Evolutionary conservation across 2,888 invertebrate genomes (phyloP).

Genomic region (Cantharis rufa): DNA sequence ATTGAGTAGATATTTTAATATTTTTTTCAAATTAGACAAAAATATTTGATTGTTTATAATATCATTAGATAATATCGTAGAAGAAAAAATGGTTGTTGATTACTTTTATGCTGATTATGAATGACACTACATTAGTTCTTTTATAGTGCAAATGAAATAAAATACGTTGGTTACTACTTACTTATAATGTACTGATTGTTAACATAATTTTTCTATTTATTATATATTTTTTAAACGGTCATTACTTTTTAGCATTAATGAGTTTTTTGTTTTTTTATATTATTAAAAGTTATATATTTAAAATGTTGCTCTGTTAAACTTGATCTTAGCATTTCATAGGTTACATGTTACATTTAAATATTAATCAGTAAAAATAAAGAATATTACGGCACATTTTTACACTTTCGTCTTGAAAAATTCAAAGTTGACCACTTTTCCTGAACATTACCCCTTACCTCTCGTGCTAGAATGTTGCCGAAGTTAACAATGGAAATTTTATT

Average conservation of each 20-base stretch:
- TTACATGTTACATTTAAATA: not conserved
- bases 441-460: not conserved
- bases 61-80: not conserved
- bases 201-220: not conserved
- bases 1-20: not conserved
- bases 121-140: not conserved
- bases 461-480: no score
- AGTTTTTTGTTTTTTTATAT: not conserved
- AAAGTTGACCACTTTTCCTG: not conserved
- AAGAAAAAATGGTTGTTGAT: not conserved
- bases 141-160: not conserved
- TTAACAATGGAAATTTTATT: no score
- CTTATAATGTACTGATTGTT: not conserved
- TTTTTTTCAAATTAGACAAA: not conserved
- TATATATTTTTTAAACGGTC: not conserved
- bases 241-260: not conserved
- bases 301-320: not conserved
- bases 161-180: not conserved
- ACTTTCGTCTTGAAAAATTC: not conserved
- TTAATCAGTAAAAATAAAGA: not conserved
- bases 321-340: not conserved
- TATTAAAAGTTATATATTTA: not conserved
- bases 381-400: not conserved
- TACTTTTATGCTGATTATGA: not conserved
- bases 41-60: not conserved